A percentile compares a stretch with the other conserved stretches of the same genome.
These are phyloP conservation scores for Procavia capensis DNA, from an alignment of 2,113 vertebrate genomes.

Conservation along the genomic window DNA sequence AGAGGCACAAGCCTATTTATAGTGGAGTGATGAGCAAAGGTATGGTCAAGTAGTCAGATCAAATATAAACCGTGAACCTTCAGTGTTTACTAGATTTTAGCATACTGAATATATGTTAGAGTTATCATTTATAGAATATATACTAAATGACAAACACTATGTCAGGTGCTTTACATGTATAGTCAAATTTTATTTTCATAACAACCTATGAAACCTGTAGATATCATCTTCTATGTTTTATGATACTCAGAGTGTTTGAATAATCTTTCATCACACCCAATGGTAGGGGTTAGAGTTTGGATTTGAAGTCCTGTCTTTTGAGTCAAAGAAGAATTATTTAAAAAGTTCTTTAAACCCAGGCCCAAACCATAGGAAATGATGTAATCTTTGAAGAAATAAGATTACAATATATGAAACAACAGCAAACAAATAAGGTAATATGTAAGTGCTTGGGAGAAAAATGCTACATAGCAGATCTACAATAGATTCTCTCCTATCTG, in stretches of 20 bases:
- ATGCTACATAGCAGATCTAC: not conserved
- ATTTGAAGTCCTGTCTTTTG: not conserved
- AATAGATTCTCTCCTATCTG: not conserved
- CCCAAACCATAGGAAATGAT: not conserved
- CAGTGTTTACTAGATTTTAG: not conserved
- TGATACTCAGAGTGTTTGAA: not conserved
- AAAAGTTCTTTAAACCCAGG: not conserved
- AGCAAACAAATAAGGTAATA: not conserved
- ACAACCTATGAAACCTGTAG: not conserved
- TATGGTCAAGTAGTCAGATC: not conserved
- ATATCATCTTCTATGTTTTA: not conserved
- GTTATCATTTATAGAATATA: not conserved
- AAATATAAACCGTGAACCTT: not conserved
- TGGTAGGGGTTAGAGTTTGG: not conserved
- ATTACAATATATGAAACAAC: not conserved
- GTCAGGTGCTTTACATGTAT: not conserved
- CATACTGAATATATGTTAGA: not conserved
- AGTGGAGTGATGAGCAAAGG: not conserved
- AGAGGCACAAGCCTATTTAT: not conserved
- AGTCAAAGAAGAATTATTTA: not conserved
- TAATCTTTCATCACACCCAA: not conserved
- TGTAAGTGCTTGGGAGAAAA: not conserved
- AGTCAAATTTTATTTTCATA: not conserved
- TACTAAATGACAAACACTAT: not conserved
- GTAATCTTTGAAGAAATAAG: slow-evolving; percentile 4